Base-by-base conservation (phyloP, 30 jellyfish, hydroid and myxozoan species). In the Turritopsis dohrnii region DNA sequence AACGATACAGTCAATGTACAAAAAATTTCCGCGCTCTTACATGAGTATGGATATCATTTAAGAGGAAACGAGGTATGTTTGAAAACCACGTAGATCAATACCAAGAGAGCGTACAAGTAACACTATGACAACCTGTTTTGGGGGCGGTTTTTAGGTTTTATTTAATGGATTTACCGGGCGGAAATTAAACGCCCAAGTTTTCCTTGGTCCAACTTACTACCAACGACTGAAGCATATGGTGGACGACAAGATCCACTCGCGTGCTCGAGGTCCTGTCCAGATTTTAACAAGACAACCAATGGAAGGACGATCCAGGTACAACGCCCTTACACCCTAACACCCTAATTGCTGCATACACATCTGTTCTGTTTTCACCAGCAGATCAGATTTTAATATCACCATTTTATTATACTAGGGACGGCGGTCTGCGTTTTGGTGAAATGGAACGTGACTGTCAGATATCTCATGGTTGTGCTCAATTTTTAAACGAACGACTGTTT, bases 361-460 rank as follows among this genome's bases (percentile, higher is more conserved):
- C 18, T 18, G 73, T 60, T 60, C n/a, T 60, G 18, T n/a, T 18
- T 60, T n/a, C 73, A 0, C 28, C 19, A 21, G 19, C 23, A 19
- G 53, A 13, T 75, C 72, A 30, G 7, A 25, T n/a, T n/a, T n/a
- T n/a, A 69, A 69, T 27, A 69, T 69, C 1, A 53, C 65, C 29
- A 28, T 1, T 75, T 29, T 84, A 54, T 71, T 31, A 21, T 72
- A 26, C 20, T 71, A 94, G 99, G 86, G 99, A 95, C 81, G 99
- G 99, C 1, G 99, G 99, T 23, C 76, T 95, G 25, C 97, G 99
- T 28, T 95, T 95, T 81, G 99, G 99, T 31, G 99, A 95, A 90
- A 95, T 95, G 99, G 99, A 95, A 76, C 99, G 99, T 73, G 99
- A 95, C 83, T 95, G 99, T 88, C 99, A 95, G 82, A 95, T 95